These are phyloP conservation scores for Eristalis pertinax DNA, from an alignment of 2,888 invertebrate genomes.

Conservation along the genomic window DNA sequence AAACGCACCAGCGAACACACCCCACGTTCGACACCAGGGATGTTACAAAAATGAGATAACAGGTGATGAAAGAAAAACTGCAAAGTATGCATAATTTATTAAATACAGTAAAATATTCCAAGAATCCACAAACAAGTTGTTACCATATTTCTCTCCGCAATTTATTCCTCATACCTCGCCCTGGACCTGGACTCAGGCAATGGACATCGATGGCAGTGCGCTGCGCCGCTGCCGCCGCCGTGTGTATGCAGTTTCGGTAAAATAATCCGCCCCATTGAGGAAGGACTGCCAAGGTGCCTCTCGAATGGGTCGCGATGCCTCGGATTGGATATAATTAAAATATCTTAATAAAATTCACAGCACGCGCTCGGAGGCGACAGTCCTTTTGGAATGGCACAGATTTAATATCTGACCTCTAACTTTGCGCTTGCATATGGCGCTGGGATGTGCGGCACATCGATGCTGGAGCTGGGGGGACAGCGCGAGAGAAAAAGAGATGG, in stretches of 20 bases:
- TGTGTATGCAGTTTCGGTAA: conserved; percentile 43
- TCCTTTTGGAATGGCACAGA: conserved; percentile 63
- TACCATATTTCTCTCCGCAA: conserved; percentile 7
- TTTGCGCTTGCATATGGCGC: conserved; percentile 68
- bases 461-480: conserved; percentile 24
- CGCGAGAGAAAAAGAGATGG: conserved; percentile 41
- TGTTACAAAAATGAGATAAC: no score
- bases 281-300: conserved; percentile 46
- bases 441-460: conserved; percentile 42
- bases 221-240: neutral
- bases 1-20: no score
- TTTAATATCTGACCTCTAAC: conserved; percentile 74
- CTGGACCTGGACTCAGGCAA: conserved; percentile 16
- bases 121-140: no score
- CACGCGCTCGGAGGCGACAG: conserved; percentile 76
- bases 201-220: conserved; percentile 46
- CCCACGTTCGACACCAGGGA: no score
- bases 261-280: conserved; percentile 71
- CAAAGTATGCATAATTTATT: no score
- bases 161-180: conserved; percentile 43
- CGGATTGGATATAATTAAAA: conserved; percentile 75
- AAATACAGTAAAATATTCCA: no score
- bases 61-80: no score
- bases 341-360: conserved; percentile 77
- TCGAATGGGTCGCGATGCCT: conserved; percentile 48